phyloP scores from a whole-genome alignment of 2,797 vertebrate species.

The Pteropus rufus region DNA sequence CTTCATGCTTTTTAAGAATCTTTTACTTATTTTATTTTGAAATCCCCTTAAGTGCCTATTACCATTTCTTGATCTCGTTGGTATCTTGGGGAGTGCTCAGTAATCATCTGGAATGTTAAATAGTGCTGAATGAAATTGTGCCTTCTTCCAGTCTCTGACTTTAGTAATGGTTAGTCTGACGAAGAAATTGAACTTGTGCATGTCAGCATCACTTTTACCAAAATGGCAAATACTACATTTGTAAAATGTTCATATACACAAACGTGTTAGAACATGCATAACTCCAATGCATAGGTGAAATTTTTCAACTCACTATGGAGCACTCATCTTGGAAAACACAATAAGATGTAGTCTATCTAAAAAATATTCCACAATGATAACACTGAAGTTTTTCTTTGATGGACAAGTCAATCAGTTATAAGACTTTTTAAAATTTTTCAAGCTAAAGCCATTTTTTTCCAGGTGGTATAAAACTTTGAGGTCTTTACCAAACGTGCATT shows the following conservation, averaged over 20 bases:
- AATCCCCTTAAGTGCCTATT: background rate
- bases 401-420: background rate
- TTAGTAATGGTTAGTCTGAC: background rate
- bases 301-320: background rate
- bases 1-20: background rate
- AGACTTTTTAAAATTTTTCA: background rate
- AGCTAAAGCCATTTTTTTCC: background rate
- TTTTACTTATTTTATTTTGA: background rate
- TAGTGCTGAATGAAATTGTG: background rate
- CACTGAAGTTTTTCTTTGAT: background rate
- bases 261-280: background rate
- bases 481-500: slow-evolving; percentile 30
- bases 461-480: background rate
- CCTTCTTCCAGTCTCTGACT: background rate
- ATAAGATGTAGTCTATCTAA: background rate
- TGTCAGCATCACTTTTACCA: background rate
- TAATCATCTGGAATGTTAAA: background rate
- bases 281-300: background rate
- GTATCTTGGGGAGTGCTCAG: background rate
- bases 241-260: background rate
- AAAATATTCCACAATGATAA: background rate
- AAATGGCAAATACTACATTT: background rate
- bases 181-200: background rate
- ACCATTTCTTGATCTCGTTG: background rate
- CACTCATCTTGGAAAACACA: background rate